Base-by-base conservation (phyloP, 1,140 invertebrate species). In the Sesamia nonagrioides region DNA sequence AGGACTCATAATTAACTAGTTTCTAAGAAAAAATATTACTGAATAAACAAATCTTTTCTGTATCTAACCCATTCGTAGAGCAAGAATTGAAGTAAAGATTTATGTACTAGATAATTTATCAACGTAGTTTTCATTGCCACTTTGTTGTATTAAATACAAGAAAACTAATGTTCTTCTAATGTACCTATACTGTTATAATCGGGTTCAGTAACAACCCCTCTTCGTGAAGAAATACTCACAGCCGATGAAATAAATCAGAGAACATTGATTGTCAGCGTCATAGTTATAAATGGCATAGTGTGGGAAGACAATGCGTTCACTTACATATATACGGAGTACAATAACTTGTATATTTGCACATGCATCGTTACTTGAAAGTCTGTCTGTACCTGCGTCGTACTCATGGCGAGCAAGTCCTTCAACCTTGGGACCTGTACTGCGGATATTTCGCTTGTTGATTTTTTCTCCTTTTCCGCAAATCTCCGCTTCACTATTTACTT, bases 381-480 rank as follows among this genome's bases (percentile, higher is more conserved):
- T 84, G 85, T 88, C 80, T 79, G 81, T 82, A 84, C 81, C 82
- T 83, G 80, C 78, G 80, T 66, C 68, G 54, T 68, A 85, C 80
- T 91, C 92, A 93, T 83, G 91, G 92, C 86, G 82, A 93, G 83
- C 92, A 86, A 80, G 86, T 92, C 81, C 84, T 82, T 79, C 84
- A 87, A 89, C 92, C 92, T 93, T 92, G 90, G 84, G 76, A 85
- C 79, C 84, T 85, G 81, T 78, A 86, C 86, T 86, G 85, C 89
- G 88, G 89, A 91, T 92, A 90, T 87, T 89, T 88, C 76, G 81
- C 86, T 85, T 86, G 81, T 82, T 86, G 60, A 84, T 90, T 91
- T 91, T 89, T 89, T 82, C 79, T 80, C 78, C 86, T 92, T 92
- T 91, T 92, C 90, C 88, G 88, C 88, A 91, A 92, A 89, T 80